Conservation (phyloP, 2,797 vertebrate species). For the Sternotherus odoratus region DNA sequence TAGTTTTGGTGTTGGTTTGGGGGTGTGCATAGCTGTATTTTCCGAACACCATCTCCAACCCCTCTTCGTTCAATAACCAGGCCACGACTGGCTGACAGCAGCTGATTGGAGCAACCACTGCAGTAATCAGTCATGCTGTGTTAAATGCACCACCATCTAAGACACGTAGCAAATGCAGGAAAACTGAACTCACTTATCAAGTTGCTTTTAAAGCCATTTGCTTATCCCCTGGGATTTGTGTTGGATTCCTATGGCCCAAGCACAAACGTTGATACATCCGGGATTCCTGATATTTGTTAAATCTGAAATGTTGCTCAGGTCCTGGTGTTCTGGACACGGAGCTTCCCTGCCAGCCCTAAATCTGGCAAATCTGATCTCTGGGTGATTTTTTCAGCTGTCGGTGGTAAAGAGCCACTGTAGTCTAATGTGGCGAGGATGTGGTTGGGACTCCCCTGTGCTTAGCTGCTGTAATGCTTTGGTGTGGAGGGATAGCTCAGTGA, state of each 20-base stretch:
- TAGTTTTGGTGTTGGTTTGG: background rate
- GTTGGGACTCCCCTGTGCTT: fast-evolving
- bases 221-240: constrained; percentile 15
- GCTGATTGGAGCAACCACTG: fast-evolving
- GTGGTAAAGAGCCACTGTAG: fast-evolving
- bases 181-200: fast-evolving
- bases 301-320: background rate
- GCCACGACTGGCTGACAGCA: background rate
- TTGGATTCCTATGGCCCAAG: background rate
- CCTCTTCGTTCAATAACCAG: background rate
- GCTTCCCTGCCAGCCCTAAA: background rate
- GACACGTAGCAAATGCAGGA: background rate
- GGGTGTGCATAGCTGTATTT: background rate
- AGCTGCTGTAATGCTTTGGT: background rate
- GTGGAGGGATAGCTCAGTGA: no score
- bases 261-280: background rate
- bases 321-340: background rate
- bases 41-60: fast-evolving
- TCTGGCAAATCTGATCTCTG: background rate
- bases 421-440: background rate
- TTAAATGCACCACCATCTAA: constrained; percentile 1
- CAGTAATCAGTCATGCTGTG: fast-evolving
- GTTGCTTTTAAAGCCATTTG: constrained; percentile 25
- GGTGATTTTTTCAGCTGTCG: background rate
- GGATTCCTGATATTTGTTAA: fast-evolving